Conservation (phyloP, 2,888 invertebrate species). For the Polydrusus tereticollis region DNA sequence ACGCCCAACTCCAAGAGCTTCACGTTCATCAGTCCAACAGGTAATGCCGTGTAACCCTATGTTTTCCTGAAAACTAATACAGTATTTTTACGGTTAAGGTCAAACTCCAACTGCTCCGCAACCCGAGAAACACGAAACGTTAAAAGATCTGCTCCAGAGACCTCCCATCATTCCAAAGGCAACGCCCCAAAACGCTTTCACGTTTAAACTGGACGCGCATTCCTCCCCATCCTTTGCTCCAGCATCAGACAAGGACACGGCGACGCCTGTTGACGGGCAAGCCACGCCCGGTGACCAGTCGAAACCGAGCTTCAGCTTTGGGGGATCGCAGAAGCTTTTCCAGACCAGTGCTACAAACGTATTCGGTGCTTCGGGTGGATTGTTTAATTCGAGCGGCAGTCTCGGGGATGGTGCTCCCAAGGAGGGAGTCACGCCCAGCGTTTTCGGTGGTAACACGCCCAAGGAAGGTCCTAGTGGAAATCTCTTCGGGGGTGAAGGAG, state of each 20-base stretch:
- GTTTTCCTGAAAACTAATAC: background rate
- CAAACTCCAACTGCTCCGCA: conserved; percentile 29
- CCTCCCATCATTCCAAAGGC: conserved; percentile 32
- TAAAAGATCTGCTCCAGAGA: conserved; percentile 48
- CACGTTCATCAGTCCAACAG: conserved; percentile 29
- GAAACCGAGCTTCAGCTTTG: background rate
- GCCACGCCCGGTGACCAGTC: background rate
- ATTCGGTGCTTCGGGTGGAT: conserved; percentile 6
- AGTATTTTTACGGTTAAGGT: conserved; percentile 5
- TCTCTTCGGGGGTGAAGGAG: background rate
- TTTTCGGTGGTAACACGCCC: conserved; percentile 14
- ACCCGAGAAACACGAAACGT: conserved; percentile 41
- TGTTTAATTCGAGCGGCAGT: background rate
- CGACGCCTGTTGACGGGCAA: background rate
- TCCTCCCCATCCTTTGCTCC: background rate
- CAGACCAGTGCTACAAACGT: conserved; percentile 10
- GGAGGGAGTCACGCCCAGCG: conserved; percentile 8
- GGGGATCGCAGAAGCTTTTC: conserved; percentile 5
- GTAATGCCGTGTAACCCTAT: conserved; percentile 1
- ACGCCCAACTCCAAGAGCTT: conserved; percentile 45
- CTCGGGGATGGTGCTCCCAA: conserved; percentile 9
- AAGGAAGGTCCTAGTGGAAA: background rate
- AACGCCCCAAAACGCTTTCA: conserved; percentile 7
- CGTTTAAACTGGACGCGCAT: background rate
- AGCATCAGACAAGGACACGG: background rate